Evolutionary conservation across 2,888 invertebrate genomes (phyloP).

Genomic region (Ochropleura plecta): DNA sequence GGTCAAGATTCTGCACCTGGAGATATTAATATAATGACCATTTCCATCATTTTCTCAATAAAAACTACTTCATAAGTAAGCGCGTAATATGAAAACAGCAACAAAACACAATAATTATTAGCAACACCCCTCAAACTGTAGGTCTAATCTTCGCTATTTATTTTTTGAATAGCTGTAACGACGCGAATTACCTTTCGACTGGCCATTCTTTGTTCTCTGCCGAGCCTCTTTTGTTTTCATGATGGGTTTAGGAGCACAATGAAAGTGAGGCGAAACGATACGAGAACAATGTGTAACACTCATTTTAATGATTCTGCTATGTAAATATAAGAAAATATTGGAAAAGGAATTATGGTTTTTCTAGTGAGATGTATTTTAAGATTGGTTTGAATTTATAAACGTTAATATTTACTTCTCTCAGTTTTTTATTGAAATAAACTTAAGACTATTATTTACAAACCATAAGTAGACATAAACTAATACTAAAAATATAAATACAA

Average conservation of each 20-base stretch:
- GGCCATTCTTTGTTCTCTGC: conserved; percentile 44
- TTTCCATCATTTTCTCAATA: background rate
- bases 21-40: too few relatives aligned
- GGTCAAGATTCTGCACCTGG: too few relatives aligned
- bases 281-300: conserved; percentile 57
- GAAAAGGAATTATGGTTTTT: conserved; percentile 29
- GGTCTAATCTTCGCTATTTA: conserved; percentile 54
- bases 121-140: conserved; percentile 31
- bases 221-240: conserved; percentile 51
- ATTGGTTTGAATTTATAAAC: background rate
- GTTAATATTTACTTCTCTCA: too few relatives aligned
- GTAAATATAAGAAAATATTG: conserved; percentile 46
- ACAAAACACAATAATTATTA: conserved; percentile 47
- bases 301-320: conserved; percentile 49
- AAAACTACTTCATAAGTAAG: background rate
- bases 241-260: conserved; percentile 53
- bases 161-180: conserved; percentile 56
- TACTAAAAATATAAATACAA: too few relatives aligned
- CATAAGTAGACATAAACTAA: too few relatives aligned
- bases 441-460: too few relatives aligned
- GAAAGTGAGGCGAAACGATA: conserved; percentile 49
- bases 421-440: too few relatives aligned
- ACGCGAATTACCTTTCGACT: conserved; percentile 57
- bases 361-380: background rate
- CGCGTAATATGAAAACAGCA: conserved; percentile 1